Conservation (phyloP, 2,113 vertebrate genomes). For the Baryphthengus martii region DNA sequence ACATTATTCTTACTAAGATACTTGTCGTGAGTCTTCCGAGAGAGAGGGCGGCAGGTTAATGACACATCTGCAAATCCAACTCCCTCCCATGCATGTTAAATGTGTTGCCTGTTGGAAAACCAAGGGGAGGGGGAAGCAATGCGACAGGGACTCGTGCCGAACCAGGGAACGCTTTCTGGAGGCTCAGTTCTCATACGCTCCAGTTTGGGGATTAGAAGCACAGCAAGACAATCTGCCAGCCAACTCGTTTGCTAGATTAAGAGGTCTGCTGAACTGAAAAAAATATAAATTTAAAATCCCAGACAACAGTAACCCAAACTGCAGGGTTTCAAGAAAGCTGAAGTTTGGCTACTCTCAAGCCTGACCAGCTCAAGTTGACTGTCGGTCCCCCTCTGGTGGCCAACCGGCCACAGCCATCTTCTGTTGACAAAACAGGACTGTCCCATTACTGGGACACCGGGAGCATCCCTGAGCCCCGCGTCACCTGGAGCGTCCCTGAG, state of each 20-base stretch:
- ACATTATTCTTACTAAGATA: background rate
- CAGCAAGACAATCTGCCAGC: background rate
- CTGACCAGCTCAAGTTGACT: background rate
- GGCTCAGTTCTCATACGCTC: background rate
- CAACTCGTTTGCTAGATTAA: background rate
- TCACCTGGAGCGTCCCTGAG: background rate
- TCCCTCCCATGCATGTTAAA: background rate
- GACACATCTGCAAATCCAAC: background rate
- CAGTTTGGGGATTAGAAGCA: background rate
- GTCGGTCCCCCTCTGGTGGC: conserved; percentile 53
- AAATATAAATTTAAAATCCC: background rate
- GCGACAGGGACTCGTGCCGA: background rate
- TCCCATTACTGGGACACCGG: fast-evolving
- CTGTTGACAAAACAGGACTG: background rate
- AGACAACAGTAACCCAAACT: background rate
- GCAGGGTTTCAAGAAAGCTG: background rate
- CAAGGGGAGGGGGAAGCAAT: background rate
- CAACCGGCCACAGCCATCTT: background rate
- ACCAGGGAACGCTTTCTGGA: background rate
- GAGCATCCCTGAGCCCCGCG: background rate
- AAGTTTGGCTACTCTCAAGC: background rate
- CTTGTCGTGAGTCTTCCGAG: background rate
- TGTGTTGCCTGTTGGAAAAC: background rate
- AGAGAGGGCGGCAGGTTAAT: background rate
- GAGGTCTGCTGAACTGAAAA: background rate